Evolutionary conservation across 2,113 vertebrate genomes (phyloP), one percentile per base, ranked within the genome.

Genomic region (Catharus minimus): DNA sequence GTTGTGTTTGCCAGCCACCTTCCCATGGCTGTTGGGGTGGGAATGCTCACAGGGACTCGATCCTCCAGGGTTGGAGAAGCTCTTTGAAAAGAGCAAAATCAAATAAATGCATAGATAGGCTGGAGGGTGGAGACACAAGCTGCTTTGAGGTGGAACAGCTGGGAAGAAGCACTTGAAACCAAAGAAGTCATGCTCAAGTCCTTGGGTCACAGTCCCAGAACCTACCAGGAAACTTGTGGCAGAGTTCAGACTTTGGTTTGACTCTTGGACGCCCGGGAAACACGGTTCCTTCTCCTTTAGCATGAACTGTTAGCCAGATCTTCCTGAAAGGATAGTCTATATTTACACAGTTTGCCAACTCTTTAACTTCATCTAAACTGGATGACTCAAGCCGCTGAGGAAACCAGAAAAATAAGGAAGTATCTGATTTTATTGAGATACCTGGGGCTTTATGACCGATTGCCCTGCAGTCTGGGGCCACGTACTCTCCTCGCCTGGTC

Each of bases 371-470:
- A 1, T 69, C 22, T 52, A 41, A 62, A n/a, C 47, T 41, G 56
- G 33, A n/a, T 93, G 92, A 94, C 78, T 95, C 78, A 92, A 57
- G 26, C 57, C 82, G 80, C 74, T 62, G 91, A 67, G 81, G 44
- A 93, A 94, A 74, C 43, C 67, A 92, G 86, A 82, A 84, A 64
- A 93, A 90, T 15, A 52, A 39, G 75, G 95, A 93, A 87, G 90
- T 85, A 46, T 30, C 50, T 3, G 5, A 65, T 55, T 50, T 84
- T 79, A 62, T 79, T 75, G 26, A 90, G 77, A 32, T 89, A 82
- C 24, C 47, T 67, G 81, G 58, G n/a, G 30, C 20, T 82, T 71
- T 61, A 30, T 56, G 50, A 64, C 36, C 1, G 27, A 15, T 20
- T 43, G 62, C n/a, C 24, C 14, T 39, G 20, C n/a, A 55, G 11